phyloP scores from a whole-genome alignment of 2,888 invertebrate species.

The Automeris io region DNA sequence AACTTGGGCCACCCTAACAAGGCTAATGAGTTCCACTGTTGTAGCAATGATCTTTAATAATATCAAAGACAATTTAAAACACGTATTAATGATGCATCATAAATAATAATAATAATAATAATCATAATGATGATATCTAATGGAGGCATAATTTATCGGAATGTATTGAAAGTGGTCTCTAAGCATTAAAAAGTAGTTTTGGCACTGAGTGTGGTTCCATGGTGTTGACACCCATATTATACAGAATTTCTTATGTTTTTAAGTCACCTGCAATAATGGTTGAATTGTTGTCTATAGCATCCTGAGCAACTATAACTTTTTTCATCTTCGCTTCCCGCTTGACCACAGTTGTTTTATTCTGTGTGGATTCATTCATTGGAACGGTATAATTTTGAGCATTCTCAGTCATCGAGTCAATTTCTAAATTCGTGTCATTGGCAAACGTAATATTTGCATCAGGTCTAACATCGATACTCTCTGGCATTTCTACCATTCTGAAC shows the following conservation, averaged over 20 bases:
- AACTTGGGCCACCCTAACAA: too few relatives aligned
- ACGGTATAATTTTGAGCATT: slow-evolving; percentile 29
- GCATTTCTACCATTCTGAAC: slow-evolving; percentile 37
- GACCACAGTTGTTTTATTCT: slow-evolving; percentile 18
- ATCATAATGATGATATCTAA: too few relatives aligned
- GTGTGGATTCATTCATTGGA: slow-evolving; percentile 13
- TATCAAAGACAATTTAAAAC: too few relatives aligned
- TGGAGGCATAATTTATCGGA: too few relatives aligned
- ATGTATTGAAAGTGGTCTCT: neutral
- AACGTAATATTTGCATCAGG: slow-evolving; percentile 4
- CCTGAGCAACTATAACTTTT: neutral
- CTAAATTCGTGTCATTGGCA: slow-evolving; percentile 8
- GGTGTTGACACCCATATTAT: too few relatives aligned
- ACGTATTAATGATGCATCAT: too few relatives aligned
- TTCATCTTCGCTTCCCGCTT: slow-evolving; percentile 27
- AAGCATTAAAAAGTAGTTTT: neutral
- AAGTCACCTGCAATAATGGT: slow-evolving; percentile 5
- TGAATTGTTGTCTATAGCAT: slow-evolving; percentile 3
- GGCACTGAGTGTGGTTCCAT: too few relatives aligned
- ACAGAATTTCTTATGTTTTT: too few relatives aligned
- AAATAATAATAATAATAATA: too few relatives aligned
- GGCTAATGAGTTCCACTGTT: too few relatives aligned
- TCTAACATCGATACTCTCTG: slow-evolving; percentile 11
- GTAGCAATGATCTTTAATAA: too few relatives aligned
- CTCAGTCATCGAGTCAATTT: slow-evolving; percentile 20